These are phyloP conservation scores for Stictocephala bisonia DNA, from an alignment of 2,888 invertebrate genomes.

Conservation along the genomic window DNA sequence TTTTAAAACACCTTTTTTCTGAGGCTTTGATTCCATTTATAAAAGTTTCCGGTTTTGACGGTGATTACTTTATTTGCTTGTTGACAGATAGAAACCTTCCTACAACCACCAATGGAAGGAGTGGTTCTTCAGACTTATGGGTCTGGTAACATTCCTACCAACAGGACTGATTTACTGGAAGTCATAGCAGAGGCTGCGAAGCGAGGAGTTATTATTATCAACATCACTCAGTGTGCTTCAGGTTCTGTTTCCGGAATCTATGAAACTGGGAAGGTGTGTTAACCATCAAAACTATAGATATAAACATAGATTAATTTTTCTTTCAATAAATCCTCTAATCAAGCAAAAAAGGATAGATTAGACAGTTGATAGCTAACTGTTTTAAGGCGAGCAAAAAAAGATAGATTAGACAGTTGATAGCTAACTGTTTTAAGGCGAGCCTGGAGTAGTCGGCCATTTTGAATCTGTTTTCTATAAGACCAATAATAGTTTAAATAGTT, in stretches of 20 bases:
- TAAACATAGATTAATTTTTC: no score
- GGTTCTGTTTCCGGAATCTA: constrained; percentile 86
- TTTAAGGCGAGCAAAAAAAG: no score
- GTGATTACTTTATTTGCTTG: background rate
- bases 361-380: no score
- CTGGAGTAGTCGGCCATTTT: no score
- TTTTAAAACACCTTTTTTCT: background rate
- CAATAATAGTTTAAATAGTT: no score
- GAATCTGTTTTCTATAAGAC: no score
- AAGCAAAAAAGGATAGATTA: no score
- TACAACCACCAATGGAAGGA: constrained; percentile 82
- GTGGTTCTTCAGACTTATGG: constrained; percentile 94
- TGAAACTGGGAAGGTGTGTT: constrained; percentile 81
- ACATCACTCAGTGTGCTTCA: constrained; percentile 89
- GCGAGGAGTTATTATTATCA: constrained; percentile 87
- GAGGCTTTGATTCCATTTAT: background rate
- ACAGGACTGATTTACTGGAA: constrained; percentile 81
- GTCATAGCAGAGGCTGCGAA: constrained; percentile 77
- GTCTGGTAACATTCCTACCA: constrained; percentile 91
- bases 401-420: no score
- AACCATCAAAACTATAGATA: no score
- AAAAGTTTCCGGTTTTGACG: background rate
- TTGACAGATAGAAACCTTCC: constrained; percentile 71
- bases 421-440: no score
- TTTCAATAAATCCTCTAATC: no score